These are phyloP conservation scores for Callimorpha dominula DNA, from an alignment of 2,888 invertebrate genomes.

Conservation along the genomic window DNA sequence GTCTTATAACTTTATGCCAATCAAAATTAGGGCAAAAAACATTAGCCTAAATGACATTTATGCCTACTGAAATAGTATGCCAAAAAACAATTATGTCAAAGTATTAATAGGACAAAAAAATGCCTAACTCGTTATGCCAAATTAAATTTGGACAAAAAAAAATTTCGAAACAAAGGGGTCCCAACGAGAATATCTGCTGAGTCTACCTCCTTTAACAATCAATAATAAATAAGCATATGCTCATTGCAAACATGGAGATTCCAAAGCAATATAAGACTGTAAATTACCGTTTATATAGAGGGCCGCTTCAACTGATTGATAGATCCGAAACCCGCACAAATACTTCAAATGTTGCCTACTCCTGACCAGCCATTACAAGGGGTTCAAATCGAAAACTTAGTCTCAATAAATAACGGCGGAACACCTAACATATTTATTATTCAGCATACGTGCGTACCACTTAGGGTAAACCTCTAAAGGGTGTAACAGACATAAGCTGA, in stretches of 20 bases:
- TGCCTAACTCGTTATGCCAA: no score
- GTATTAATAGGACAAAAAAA: no score
- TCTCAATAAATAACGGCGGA: conserved; percentile 33
- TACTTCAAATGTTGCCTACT: conserved; percentile 20
- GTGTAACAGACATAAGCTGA: conserved; percentile 3
- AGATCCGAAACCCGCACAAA: conserved; percentile 17
- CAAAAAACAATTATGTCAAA: no score
- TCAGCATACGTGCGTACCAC: conserved; percentile 33
- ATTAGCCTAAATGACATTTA: no score
- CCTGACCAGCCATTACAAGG: conserved; percentile 26
- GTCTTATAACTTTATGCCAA: no score
- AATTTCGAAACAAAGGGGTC: no score
- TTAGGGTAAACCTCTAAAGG: conserved; percentile 16
- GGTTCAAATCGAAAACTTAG: conserved; percentile 20
- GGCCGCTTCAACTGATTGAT: conserved; percentile 17
- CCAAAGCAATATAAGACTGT: background rate
- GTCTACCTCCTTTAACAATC: background rate
- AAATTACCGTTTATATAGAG: conserved; percentile 7
- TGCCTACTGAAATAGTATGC: no score
- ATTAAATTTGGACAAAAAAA: no score
- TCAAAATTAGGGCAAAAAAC: no score
- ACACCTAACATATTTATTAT: conserved; percentile 43
- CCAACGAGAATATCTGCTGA: background rate
- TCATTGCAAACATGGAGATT: conserved; percentile 2
- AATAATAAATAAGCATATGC: background rate